Conservation (phyloP, 2,797 vertebrate species). For the Okamejei kenojei region DNA sequence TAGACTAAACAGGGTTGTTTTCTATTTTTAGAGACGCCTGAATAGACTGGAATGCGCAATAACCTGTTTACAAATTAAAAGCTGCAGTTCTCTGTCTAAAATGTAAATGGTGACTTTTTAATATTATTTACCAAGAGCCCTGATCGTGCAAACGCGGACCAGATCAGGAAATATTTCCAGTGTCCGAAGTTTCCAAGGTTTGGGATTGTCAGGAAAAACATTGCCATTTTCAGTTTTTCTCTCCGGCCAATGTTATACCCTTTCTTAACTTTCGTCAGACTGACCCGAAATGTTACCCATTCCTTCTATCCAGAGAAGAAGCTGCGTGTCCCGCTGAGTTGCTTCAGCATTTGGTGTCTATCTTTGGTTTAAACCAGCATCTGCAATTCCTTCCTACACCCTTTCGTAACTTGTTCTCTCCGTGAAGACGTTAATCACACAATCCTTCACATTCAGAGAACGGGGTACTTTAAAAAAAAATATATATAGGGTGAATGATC, state of each 20-base stretch:
- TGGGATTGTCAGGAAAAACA: not conserved
- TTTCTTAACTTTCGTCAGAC: too few relatives aligned
- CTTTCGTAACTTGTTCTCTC: not conserved
- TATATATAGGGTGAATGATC: not conserved
- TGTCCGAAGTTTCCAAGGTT: not conserved
- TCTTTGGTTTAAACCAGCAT: too few relatives aligned
- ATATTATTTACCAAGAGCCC: not conserved
- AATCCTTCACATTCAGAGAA: too few relatives aligned
- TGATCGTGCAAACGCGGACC: not conserved
- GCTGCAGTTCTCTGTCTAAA: too few relatives aligned
- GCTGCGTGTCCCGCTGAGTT: too few relatives aligned
- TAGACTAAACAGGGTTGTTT: not conserved
- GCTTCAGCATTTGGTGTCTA: too few relatives aligned
- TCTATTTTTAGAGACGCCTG: not conserved
- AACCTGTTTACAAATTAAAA: not conserved
- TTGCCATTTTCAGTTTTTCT: not conserved
- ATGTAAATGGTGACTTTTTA: not conserved
- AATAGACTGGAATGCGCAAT: too few relatives aligned
- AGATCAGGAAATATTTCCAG: not conserved
- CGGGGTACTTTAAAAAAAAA: not conserved
- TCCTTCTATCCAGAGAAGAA: too few relatives aligned
- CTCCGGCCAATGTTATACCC: not conserved
- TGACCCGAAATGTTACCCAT: too few relatives aligned
- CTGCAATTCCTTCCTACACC: too few relatives aligned
- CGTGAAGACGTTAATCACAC: not conserved